Evolutionary conservation across 2,888 invertebrate genomes (phyloP).

Genomic region (Ditula angustiorana): DNA sequence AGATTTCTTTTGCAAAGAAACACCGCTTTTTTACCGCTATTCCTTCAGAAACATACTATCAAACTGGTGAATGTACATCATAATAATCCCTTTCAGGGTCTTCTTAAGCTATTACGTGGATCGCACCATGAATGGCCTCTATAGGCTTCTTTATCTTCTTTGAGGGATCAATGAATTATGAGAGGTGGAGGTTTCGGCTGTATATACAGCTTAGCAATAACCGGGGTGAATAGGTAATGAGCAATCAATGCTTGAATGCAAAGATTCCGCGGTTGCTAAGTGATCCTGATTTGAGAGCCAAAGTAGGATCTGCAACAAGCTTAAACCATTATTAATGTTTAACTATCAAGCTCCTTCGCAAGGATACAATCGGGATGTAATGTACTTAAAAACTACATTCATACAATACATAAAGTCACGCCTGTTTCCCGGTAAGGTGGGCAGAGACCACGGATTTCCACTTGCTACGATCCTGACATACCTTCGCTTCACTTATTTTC

Average conservation of each 20-base stretch:
- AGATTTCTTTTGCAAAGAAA: too few relatives aligned
- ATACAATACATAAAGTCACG: too few relatives aligned
- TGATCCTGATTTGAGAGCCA: background rate
- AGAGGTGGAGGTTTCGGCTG: background rate
- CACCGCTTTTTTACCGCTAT: too few relatives aligned
- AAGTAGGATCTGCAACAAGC: too few relatives aligned
- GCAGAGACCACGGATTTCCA: too few relatives aligned
- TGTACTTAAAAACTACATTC: too few relatives aligned
- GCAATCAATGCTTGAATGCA: background rate
- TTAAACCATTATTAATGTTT: too few relatives aligned
- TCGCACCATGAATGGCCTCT: conserved; percentile 5
- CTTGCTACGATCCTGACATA: too few relatives aligned
- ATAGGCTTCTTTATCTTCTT: conserved; percentile 17
- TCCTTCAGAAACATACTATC: conserved; percentile 12
- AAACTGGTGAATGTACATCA: conserved; percentile 9
- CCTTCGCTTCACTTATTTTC: too few relatives aligned
- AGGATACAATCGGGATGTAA: too few relatives aligned
- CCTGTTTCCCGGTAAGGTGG: too few relatives aligned
- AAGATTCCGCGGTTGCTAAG: background rate
- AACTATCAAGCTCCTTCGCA: too few relatives aligned
- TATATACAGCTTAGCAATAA: conserved; percentile 8
- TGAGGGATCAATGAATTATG: conserved; percentile 20
- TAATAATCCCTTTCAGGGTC: conserved; percentile 29
- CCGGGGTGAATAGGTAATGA: background rate
- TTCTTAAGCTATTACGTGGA: conserved; percentile 18